These are phyloP conservation scores for Mustelus asterias DNA, from an alignment of 2,113 vertebrate genomes.

Conservation along the genomic window DNA sequence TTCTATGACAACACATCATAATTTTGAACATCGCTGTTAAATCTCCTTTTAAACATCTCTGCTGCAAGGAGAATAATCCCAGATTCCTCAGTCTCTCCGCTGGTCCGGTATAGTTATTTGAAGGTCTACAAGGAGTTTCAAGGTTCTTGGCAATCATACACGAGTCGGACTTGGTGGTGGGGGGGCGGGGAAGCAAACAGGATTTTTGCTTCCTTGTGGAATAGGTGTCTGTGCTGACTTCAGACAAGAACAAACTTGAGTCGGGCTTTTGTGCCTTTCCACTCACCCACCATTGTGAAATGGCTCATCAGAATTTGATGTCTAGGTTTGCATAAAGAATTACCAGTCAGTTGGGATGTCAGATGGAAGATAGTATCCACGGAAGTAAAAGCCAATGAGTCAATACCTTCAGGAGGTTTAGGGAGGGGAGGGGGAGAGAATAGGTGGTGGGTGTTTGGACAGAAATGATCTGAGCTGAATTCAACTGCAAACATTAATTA, in stretches of 20 bases:
- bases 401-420: background rate
- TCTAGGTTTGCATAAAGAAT: background rate
- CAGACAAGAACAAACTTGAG: background rate
- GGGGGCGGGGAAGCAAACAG: background rate
- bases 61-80: background rate
- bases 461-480: background rate
- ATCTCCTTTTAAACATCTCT: background rate
- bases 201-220: background rate
- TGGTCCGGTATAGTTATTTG: background rate
- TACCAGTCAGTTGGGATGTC: background rate
- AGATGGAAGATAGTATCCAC: background rate
- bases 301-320: background rate
- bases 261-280: background rate
- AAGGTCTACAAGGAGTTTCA: background rate
- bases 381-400: background rate
- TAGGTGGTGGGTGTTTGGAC: too few species aligned
- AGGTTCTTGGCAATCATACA: background rate
- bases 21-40: background rate
- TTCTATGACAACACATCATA: too few species aligned
- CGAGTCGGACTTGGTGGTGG: background rate
- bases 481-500: background rate
- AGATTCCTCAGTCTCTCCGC: background rate
- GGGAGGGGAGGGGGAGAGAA: background rate
- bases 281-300: background rate
- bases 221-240: background rate